These are phyloP conservation scores for Coelopa pilipes DNA, from an alignment of 2,888 invertebrate genomes.

Conservation along the genomic window DNA sequence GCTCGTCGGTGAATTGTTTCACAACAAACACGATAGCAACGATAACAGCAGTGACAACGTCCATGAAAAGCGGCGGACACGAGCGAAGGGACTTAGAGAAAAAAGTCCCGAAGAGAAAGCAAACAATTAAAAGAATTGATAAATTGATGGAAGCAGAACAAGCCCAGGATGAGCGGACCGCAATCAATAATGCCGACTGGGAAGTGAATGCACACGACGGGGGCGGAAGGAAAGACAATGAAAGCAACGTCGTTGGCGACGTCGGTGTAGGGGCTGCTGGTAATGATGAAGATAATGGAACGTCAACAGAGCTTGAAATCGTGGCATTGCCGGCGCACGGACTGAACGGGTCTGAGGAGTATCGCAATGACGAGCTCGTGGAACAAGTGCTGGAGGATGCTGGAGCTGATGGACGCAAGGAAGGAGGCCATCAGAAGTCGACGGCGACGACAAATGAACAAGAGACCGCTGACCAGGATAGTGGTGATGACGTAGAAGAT, in stretches of 20 bases:
- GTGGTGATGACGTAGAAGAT: neutral
- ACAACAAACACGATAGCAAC: constrained; percentile 3
- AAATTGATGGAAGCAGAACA: neutral
- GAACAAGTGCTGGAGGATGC: neutral
- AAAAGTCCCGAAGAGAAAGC: neutral
- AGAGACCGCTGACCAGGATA: no score
- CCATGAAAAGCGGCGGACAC: neutral
- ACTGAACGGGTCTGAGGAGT: neutral
- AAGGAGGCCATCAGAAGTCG: neutral
- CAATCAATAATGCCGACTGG: neutral
- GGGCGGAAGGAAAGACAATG: neutral
- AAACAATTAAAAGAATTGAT: constrained; percentile 7
- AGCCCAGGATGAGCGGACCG: neutral
- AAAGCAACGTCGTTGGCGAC: neutral
- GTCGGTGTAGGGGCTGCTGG: neutral
- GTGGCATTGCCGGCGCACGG: neutral
- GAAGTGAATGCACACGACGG: neutral
- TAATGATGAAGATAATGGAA: constrained; percentile 1
- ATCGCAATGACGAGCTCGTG: neutral
- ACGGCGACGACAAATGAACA: no score
- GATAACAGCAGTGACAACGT: neutral
- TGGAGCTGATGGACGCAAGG: neutral
- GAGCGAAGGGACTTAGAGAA: neutral
- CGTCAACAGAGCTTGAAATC: constrained; percentile 1
- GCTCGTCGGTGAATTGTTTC: constrained; percentile 9